Percentiles rank a stretch among this genome's conserved stretches.
These are phyloP conservation scores for Pseudomyrmex gracilis DNA, from an alignment of 1,140 invertebrate species.

Conservation along the genomic window DNA sequence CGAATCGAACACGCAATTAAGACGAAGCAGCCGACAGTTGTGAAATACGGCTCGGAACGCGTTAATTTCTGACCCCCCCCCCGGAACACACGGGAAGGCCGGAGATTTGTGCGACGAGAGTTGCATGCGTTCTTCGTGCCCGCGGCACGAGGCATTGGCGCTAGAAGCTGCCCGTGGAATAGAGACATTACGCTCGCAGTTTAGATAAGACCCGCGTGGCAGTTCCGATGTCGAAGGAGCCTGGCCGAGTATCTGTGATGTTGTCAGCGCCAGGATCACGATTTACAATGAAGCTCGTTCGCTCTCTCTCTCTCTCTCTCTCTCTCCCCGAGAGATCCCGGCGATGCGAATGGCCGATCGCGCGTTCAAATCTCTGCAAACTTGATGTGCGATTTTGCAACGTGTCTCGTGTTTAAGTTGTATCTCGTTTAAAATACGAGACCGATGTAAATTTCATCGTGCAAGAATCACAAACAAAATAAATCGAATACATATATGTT, in stretches of 20 bases:
- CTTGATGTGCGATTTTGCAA: too few species aligned
- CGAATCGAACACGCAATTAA: constrained; percentile 18
- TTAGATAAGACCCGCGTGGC: constrained; percentile 53
- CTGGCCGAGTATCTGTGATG: neutral
- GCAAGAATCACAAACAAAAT: too few species aligned
- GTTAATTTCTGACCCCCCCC: constrained; percentile 28
- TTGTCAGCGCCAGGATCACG: constrained; percentile 21
- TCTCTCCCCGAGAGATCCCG: neutral
- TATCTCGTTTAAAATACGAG: too few species aligned
- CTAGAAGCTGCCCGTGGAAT: constrained; percentile 39
- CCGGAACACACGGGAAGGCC: neutral
- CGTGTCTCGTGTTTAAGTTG: too few species aligned
- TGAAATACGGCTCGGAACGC: constrained; percentile 15
- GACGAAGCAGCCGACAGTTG: neutral
- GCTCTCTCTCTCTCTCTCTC: too few species aligned
- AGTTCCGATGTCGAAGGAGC: constrained; percentile 16
- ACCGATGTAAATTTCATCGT: too few species aligned
- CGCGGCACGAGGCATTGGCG: neutral
- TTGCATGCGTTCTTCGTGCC: constrained; percentile 36
- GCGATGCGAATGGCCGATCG: neutral
- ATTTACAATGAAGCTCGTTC: neutral
- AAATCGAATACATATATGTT: too few species aligned
- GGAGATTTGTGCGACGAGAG: constrained; percentile 50
- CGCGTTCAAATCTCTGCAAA: neutral
- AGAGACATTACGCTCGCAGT: constrained; percentile 57